Percentiles rank a stretch among this genome's conserved stretches.
Evolutionary conservation across 2,113 vertebrate genomes (phyloP).

Genomic region (Oceanodroma tethys): DNA sequence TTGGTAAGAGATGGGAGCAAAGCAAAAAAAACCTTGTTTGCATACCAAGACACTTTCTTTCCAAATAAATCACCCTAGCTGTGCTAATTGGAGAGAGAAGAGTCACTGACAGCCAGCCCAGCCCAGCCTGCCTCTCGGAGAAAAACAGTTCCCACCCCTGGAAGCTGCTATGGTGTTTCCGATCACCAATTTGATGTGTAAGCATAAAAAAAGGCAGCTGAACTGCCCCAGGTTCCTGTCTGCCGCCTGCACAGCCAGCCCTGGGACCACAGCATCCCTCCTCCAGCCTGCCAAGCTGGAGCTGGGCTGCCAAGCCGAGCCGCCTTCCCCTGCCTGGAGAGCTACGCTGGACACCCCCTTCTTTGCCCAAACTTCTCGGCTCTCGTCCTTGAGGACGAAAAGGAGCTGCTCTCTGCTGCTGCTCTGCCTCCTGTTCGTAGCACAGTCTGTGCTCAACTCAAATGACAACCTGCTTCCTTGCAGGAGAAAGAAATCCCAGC

Average conservation of each 20-base stretch:
- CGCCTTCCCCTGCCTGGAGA: neutral
- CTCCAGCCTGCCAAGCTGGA: neutral
- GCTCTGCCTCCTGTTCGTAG: neutral
- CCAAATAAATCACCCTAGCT: neutral
- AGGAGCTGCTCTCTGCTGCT: neutral
- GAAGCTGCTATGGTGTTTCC: neutral
- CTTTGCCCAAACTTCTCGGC: accelerated
- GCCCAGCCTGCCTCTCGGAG: neutral
- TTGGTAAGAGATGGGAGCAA: neutral
- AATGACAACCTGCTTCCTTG: neutral
- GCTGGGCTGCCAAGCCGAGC: neutral
- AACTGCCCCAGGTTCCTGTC: neutral
- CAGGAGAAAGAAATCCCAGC: neutral
- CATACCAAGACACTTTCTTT: neutral
- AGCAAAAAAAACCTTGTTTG: neutral
- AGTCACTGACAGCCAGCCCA: neutral
- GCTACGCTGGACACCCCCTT: accelerated
- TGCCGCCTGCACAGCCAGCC: neutral
- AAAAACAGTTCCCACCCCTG: neutral
- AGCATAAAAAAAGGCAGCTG: neutral
- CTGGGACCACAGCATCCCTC: neutral
- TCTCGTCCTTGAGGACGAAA: neutral
- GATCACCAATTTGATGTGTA: neutral
- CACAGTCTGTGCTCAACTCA: neutral
- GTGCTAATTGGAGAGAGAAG: neutral